Percentiles rank a stretch among this genome's conserved stretches.
Conservation (phyloP, 2,888 invertebrate genomes). For the Parapristionchus giblindavisi region DNA sequence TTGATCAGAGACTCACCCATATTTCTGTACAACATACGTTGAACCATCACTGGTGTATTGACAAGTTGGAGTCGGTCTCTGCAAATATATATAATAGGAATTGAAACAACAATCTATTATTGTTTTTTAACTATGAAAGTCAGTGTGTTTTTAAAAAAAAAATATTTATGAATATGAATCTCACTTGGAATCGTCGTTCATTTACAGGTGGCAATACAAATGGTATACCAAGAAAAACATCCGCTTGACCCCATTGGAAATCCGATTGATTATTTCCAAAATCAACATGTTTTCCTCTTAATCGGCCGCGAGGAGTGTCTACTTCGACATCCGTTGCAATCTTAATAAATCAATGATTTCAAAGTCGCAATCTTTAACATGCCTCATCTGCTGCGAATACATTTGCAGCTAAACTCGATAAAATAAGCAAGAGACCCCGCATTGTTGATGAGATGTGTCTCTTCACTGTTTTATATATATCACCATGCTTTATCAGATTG, state of each 20-base stretch:
- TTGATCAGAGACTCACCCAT: background rate
- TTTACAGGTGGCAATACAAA: constrained; percentile 3
- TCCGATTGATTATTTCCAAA: constrained; percentile 4
- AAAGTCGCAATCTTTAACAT: too few relatives aligned
- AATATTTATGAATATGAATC: background rate
- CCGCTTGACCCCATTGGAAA: constrained; percentile 23
- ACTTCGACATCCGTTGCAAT: constrained; percentile 8
- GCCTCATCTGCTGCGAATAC: too few relatives aligned
- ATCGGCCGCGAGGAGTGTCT: constrained; percentile 24
- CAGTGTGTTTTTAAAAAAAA: too few relatives aligned
- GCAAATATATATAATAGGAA: too few relatives aligned
- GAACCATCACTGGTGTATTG: background rate
- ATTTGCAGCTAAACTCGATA: too few relatives aligned
- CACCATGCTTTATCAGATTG: too few relatives aligned
- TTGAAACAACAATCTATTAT: too few relatives aligned
- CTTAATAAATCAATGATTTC: too few relatives aligned
- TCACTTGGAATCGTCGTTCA: constrained; percentile 11
- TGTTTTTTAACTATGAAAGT: too few relatives aligned
- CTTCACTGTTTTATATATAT: too few relatives aligned
- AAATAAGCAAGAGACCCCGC: too few relatives aligned
- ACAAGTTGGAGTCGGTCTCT: constrained; percentile 22
- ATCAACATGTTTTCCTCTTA: constrained; percentile 1
- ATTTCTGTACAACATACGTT: constrained; percentile 1
- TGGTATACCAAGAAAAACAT: constrained; percentile 26
- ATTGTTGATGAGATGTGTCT: too few relatives aligned